Conservation (phyloP, 2,113 vertebrate species). For the Pao palembangensis region DNA sequence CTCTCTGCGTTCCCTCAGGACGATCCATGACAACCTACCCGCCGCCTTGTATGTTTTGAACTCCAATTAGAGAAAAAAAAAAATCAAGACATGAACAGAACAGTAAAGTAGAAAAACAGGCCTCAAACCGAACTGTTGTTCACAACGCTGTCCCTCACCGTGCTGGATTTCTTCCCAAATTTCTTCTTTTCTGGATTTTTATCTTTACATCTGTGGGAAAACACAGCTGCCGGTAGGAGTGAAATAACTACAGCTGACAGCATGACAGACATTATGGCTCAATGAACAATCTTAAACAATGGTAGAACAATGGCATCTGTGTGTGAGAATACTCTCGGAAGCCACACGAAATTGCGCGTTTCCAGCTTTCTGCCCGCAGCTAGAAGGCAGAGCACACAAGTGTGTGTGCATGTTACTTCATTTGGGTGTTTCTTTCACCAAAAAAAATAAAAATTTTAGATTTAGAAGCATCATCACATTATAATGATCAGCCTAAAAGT, state of each 20-base stretch:
- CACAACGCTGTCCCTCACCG: no score
- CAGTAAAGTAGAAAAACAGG: no score
- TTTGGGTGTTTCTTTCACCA: no score
- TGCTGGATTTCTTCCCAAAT: no score
- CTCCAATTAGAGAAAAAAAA: not conserved
- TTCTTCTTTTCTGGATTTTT: no score
- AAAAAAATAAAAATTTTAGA: no score
- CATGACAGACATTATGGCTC: slow-evolving; percentile 34
- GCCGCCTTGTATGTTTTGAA: not conserved
- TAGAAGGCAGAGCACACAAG: slow-evolving; percentile 4
- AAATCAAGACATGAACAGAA: no score
- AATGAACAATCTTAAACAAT: not conserved
- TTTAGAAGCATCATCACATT: no score
- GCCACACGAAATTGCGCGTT: slow-evolving; percentile 8
- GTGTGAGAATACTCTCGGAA: slow-evolving; percentile 6
- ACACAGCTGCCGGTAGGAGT: slow-evolving; percentile 48
- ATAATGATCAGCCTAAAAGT: no score
- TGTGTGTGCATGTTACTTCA: no score
- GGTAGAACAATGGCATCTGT: slow-evolving; percentile 38
- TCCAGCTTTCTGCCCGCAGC: slow-evolving; percentile 19
- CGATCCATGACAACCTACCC: not conserved
- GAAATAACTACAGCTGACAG: slow-evolving; percentile 43
- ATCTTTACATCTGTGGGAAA: slow-evolving; percentile 40
- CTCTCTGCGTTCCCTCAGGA: not conserved
- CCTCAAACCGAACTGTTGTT: no score